Evolutionary conservation across 2,888 invertebrate species (phyloP).

Genomic region (Ceramica pisi): DNA sequence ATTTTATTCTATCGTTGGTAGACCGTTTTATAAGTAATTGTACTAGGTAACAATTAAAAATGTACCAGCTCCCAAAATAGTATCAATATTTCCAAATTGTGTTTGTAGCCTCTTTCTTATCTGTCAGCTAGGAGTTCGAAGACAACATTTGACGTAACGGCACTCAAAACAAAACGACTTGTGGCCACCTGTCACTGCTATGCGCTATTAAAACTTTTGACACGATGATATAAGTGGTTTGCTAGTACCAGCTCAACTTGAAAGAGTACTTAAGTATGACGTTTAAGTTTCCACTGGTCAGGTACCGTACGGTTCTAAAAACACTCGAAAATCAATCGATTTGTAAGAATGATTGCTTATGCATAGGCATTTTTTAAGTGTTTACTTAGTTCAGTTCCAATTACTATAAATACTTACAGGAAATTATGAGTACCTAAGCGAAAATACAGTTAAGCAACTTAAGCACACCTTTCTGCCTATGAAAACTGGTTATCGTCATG

Average conservation of each 20-base stretch:
- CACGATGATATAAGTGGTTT: conserved; percentile 36
- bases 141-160: conserved; percentile 33
- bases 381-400: conserved; percentile 41
- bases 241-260: conserved; percentile 19
- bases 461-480: neutral
- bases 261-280: conserved; percentile 36
- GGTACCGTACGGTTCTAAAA: conserved; percentile 45
- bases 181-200: conserved; percentile 31
- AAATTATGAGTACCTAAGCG: conserved; percentile 1
- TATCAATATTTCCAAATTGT: neutral
- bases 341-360: conserved; percentile 33
- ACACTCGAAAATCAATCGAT: conserved; percentile 49
- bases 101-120: conserved; percentile 1
- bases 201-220: conserved; percentile 38
- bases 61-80: neutral
- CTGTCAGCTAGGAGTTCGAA: conserved; percentile 18
- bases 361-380: conserved; percentile 34
- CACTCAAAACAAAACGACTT: conserved; percentile 34
- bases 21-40: too few species aligned
- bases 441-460: conserved; percentile 24
- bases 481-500: neutral
- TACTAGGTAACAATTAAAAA: too few species aligned
- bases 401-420: conserved; percentile 12
- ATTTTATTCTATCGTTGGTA: neutral
- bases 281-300: conserved; percentile 33